phyloP scores from a whole-genome alignment of 2,113 vertebrate species.

The Perognathus longimembris region DNA sequence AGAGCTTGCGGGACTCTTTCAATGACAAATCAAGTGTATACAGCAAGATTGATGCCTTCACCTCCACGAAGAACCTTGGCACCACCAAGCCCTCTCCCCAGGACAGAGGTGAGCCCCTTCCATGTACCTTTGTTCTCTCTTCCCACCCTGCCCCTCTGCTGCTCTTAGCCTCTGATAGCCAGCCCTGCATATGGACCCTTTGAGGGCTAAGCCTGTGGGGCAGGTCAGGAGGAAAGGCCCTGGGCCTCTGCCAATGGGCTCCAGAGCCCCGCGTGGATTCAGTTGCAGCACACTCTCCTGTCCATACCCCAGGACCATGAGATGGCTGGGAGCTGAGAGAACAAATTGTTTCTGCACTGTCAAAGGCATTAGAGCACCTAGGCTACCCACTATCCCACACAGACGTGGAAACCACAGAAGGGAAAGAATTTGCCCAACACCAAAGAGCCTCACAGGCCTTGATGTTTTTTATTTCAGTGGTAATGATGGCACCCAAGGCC shows the following conservation, averaged over 20 bases:
- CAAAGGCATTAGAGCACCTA: neutral
- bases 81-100: rapidly evolving
- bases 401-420: neutral
- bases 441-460: neutral
- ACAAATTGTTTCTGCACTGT: neutral
- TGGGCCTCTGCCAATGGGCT: neutral
- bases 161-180: neutral
- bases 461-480: neutral
- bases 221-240: neutral
- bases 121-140: neutral
- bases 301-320: neutral
- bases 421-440: neutral
- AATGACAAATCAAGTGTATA: neutral
- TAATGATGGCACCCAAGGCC: neutral
- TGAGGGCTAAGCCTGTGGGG: neutral
- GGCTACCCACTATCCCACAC: neutral
- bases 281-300: neutral
- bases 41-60: neutral
- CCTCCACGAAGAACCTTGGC: neutral
- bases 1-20: neutral
- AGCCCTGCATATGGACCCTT: neutral
- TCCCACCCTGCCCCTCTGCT: neutral
- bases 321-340: neutral
- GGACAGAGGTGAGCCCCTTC: constrained; percentile 37
- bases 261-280: neutral